Evolutionary conservation across 2,797 vertebrate genomes (phyloP), one percentile per base, ranked within the genome.

Genomic region (Cryptoblepharus egeriae): DNA sequence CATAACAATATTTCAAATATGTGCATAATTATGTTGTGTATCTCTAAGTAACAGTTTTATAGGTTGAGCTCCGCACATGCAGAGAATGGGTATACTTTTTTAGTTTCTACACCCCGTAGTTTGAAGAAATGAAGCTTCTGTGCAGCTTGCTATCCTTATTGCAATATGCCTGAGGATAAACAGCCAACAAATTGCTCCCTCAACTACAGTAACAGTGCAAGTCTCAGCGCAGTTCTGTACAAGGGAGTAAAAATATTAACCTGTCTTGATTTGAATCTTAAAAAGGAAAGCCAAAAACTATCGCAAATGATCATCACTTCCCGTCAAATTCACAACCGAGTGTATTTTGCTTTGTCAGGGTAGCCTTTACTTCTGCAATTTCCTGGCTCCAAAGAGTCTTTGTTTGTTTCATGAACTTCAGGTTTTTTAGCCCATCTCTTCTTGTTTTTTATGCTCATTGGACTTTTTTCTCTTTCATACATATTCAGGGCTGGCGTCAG

Each of bases 321-420:
- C 13, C 28, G 9, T 65, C 60, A 15, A 1, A 85, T 61, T 57
- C 65, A 64, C n/a, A 32, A n/a, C 18, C 32, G 71, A 16, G 84
- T 52, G 12, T 24, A 49, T 15, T 83, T 6, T 77, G 20, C 64
- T 64, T 81, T 76, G 52, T 37, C 58, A 80, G 30, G 30, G 18
- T 63, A 86, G 81, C 32, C 80, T 67, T 79, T 45, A 67, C 32
- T 83, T 65, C 63, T 73, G 57, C 72, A 74, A 39, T 87, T 64
- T 39, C 22, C 77, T 77, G 28, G 3, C 1, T 15, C 10, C 45
- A 61, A 20, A 77, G 8, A 9, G 26, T 87, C 86, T 75, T 30
- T 28, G 60, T 32, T 58, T 6, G 63, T 71, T 87, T 80, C 58
- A 65, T 37, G 24, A n/a, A 15, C 30, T 26, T 75, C 24, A 2